Percentiles rank a stretch among this genome's conserved stretches.
These are phyloP conservation scores for Drosophila bocki DNA, from an alignment of 1,140 invertebrate species.

Conservation along the genomic window DNA sequence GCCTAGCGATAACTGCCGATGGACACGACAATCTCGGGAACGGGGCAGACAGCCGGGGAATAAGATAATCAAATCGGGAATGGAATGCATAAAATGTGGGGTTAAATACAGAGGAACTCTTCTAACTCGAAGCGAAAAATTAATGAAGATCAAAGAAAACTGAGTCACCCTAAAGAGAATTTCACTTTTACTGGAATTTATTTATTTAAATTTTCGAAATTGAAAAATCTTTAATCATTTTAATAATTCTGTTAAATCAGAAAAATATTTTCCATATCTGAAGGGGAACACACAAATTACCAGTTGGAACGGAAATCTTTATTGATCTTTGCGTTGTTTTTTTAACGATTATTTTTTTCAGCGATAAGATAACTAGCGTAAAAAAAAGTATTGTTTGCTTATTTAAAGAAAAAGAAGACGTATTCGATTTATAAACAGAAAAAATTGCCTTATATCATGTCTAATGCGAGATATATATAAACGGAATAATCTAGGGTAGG, in stretches of 20 bases:
- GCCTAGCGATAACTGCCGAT: conserved; percentile 73
- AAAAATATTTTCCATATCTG: background rate
- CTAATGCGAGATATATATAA: background rate
- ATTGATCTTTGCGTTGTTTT: background rate
- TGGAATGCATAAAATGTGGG: conserved; percentile 43
- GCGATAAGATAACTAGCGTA: conserved; percentile 5
- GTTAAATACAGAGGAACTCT: conserved; percentile 6
- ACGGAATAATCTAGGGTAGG: background rate
- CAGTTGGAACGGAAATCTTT: background rate
- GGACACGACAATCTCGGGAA: conserved; percentile 61
- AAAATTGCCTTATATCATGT: background rate
- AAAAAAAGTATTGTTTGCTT: background rate
- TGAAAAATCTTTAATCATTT: background rate
- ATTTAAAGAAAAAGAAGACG: too few species aligned
- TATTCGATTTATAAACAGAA: background rate
- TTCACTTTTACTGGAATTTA: background rate
- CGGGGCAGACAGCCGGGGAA: conserved; percentile 15
- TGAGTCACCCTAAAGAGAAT: conserved; percentile 1
- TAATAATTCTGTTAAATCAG: background rate
- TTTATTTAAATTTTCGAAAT: background rate
- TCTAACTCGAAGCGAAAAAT: background rate
- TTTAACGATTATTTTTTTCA: background rate
- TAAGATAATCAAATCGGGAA: conserved; percentile 45
- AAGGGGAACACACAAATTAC: background rate
- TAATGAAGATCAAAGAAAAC: background rate